Percentiles rank a stretch among this genome's conserved stretches.
These are phyloP conservation scores for Cremastobaeus sp. DNA, from an alignment of 2,888 invertebrate species.

Conservation along the genomic window DNA sequence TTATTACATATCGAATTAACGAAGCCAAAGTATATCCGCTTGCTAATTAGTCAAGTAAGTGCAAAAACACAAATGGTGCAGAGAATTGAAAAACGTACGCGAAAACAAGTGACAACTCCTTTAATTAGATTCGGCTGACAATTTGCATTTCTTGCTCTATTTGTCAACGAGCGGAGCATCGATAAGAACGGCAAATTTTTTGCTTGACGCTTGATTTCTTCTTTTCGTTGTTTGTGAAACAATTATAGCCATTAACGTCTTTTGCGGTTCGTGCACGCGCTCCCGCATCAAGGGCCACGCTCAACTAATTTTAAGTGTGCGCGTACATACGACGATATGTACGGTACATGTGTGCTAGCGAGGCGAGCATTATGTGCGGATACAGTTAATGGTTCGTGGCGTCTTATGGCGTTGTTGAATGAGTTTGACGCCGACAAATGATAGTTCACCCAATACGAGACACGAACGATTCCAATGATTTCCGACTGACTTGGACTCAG, in stretches of 20 bases:
- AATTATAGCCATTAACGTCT: conserved; percentile 60
- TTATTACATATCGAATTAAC: too few species aligned
- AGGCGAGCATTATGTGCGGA: conserved; percentile 60
- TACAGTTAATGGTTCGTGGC: conserved; percentile 64
- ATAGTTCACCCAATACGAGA: conserved; percentile 73
- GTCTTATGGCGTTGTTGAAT: conserved; percentile 72
- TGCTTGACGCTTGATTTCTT: conserved; percentile 27
- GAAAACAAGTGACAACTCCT: conserved; percentile 20
- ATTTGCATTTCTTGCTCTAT: conserved; percentile 14
- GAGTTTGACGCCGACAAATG: conserved; percentile 77
- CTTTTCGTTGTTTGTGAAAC: conserved; percentile 54
- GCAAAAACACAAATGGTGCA: too few species aligned
- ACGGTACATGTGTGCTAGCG: conserved; percentile 55
- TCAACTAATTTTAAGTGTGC: conserved; percentile 61
- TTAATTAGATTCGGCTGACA: conserved; percentile 2
- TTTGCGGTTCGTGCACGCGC: conserved; percentile 58
- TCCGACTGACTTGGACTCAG: conserved; percentile 29
- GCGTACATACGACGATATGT: conserved; percentile 51
- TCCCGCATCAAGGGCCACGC: conserved; percentile 54
- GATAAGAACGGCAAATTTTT: conserved; percentile 44
- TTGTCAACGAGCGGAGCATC: conserved; percentile 37
- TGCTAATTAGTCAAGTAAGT: too few species aligned
- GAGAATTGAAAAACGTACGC: background rate
- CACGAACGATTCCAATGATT: conserved; percentile 65
- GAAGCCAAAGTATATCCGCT: too few species aligned